Conservation (phyloP, 2,113 vertebrate genomes). For the Calyptomena viridis region DNA sequence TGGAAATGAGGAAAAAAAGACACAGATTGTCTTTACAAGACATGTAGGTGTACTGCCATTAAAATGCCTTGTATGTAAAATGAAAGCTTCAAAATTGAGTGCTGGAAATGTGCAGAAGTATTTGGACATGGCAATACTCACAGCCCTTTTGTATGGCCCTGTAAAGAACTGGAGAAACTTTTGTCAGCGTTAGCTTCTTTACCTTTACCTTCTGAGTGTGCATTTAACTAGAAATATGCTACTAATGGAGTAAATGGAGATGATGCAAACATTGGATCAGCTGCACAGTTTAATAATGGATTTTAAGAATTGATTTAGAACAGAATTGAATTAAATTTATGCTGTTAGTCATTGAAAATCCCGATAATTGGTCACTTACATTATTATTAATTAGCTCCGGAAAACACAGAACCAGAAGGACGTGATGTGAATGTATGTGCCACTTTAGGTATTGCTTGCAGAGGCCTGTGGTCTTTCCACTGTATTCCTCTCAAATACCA, state of each 20-base stretch:
- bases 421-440: neutral
- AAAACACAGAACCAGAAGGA: neutral
- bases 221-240: neutral
- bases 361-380: neutral
- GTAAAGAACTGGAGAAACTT: neutral
- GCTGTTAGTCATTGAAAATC: neutral
- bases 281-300: neutral
- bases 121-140: neutral
- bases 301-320: neutral
- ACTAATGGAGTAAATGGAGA: neutral
- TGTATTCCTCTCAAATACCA: neutral
- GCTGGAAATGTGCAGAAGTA: neutral
- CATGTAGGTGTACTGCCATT: neutral
- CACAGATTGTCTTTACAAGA: neutral
- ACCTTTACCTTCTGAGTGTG: neutral
- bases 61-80: neutral
- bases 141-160: neutral
- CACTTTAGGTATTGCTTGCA: neutral
- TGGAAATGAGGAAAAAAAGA: neutral
- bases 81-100: neutral
- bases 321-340: neutral
- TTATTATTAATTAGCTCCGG: neutral
- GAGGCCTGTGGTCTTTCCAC: neutral
- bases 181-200: neutral
- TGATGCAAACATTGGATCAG: neutral